Percentiles rank a stretch among this genome's conserved stretches.
Evolutionary conservation across 2,113 vertebrate genomes (phyloP).

Genomic region (Seriola dumerili): DNA sequence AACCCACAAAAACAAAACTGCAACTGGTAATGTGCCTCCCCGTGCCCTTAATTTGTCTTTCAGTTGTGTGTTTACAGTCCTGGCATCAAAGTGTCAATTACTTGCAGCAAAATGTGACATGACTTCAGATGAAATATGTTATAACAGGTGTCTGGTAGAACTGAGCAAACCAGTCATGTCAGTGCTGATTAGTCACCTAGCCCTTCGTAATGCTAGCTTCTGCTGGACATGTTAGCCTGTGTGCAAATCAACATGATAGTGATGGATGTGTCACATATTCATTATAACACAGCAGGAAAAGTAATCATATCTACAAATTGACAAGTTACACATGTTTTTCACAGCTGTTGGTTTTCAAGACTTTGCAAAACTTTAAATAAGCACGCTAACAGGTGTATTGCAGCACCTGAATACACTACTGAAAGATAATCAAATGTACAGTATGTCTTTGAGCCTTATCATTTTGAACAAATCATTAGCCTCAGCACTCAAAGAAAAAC

Average conservation of each 20-base stretch:
- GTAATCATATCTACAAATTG: neutral
- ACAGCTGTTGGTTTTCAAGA: neutral
- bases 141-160: slow-evolving; percentile 24
- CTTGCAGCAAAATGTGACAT: slow-evolving; percentile 23
- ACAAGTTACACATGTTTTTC: neutral
- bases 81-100: slow-evolving; percentile 27
- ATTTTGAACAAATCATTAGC: neutral
- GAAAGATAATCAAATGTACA: neutral
- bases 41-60: slow-evolving; percentile 1
- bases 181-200: slow-evolving; percentile 38
- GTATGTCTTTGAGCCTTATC: neutral
- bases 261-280: slow-evolving; percentile 36
- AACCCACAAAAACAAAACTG: neutral
- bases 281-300: slow-evolving; percentile 6
- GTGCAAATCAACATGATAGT: slow-evolving; percentile 39
- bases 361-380: no score
- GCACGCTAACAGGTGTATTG: neutral
- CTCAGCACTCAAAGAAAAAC: neutral
- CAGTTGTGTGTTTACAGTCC: neutral
- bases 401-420: neutral
- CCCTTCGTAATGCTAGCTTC: slow-evolving; percentile 6
- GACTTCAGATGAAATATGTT: slow-evolving; percentile 31
- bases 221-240: slow-evolving; percentile 10
- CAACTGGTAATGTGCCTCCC: neutral
- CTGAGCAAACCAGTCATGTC: slow-evolving; percentile 34